phyloP scores from a whole-genome alignment of 2,888 invertebrate species.

The Pseudococcus viburni region DNA sequence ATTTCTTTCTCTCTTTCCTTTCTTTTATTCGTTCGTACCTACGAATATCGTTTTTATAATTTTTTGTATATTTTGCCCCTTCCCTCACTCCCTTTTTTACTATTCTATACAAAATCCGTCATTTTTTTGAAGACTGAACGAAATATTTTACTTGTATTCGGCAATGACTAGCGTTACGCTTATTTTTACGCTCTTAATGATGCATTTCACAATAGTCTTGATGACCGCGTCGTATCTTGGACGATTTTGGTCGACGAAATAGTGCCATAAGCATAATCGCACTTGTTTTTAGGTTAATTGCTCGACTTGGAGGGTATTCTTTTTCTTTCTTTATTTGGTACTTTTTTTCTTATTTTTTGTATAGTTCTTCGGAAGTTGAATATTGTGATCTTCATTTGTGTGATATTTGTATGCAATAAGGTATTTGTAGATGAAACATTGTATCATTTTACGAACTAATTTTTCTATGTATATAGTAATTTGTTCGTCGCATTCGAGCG shows the following conservation, averaged over 20 bases:
- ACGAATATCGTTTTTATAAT: constrained; percentile 12
- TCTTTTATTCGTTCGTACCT: constrained; percentile 19
- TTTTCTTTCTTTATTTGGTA: constrained; percentile 7
- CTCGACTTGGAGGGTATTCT: background rate
- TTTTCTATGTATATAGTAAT: constrained; percentile 28
- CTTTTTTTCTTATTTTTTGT: constrained; percentile 1
- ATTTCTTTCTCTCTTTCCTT: background rate
- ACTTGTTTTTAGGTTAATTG: background rate
- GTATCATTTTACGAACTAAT: constrained; percentile 45
- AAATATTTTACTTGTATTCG: background rate
- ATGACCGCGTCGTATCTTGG: background rate
- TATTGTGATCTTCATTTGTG: constrained; percentile 64
- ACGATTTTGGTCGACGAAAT: background rate
- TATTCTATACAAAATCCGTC: background rate
- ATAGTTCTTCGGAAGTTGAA: constrained; percentile 35
- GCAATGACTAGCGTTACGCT: constrained; percentile 38
- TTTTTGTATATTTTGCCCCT: background rate
- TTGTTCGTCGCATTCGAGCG: background rate
- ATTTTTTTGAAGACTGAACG: constrained; percentile 34
- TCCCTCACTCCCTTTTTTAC: background rate
- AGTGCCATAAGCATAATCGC: constrained; percentile 18
- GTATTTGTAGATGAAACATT: constrained; percentile 33
- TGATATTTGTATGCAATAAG: constrained; percentile 55
- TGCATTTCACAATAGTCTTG: constrained; percentile 9
- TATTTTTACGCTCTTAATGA: background rate